Base-by-base conservation (phyloP, 2,888 invertebrate species). In the Chymomyza caudatula region DNA sequence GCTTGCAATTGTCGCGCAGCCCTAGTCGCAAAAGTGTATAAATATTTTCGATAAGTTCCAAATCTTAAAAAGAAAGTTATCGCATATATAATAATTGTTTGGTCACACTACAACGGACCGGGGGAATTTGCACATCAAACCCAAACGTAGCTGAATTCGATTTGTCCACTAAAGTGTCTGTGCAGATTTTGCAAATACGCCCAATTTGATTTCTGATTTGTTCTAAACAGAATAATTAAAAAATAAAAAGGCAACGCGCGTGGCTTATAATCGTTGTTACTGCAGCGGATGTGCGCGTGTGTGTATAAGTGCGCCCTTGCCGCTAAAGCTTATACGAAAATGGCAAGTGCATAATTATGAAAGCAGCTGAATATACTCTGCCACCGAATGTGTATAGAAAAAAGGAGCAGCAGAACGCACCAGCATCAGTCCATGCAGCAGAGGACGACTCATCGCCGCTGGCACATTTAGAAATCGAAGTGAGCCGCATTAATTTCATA, bases 401-500 rank as follows among this genome's bases (percentile, higher is more conserved):
- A 56, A 47, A 25, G 51, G 25, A 62, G 15, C 23, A 62, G 25
- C 23, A 62, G 20, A 62, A 62, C 23, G 62, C 55, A 62, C 49
- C 37, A 56, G 23, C 55, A 55, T 49, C 25, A 62, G 56, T 37
- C 19, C 20, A 47, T 20, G 42, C 49, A 65, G 15, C 37, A 51
- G 55, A 52, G 77, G 74, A 56, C 65, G 63, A 60, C 19, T 23
- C 23, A 25, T n/a, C 53, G n/a, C 51, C 68, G 44, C 75, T 82
- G 56, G 79, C 78, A 19, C 71, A 66, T 63, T 69, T 83, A 51
- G 76, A 85, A 76, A 78, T 87, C 58, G 76, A 78, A 82, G 74
- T 85, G 58, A 77, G 75, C 71, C 74, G 78, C 69, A 79, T 85
- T 58, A 76, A 77, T 85, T 86, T 87, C 77, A 72, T 85, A 80